Percentiles rank a stretch among this genome's conserved stretches.
Evolutionary conservation across 2,797 vertebrate genomes (phyloP).

Genomic region (Champsocephalus gunnari): DNA sequence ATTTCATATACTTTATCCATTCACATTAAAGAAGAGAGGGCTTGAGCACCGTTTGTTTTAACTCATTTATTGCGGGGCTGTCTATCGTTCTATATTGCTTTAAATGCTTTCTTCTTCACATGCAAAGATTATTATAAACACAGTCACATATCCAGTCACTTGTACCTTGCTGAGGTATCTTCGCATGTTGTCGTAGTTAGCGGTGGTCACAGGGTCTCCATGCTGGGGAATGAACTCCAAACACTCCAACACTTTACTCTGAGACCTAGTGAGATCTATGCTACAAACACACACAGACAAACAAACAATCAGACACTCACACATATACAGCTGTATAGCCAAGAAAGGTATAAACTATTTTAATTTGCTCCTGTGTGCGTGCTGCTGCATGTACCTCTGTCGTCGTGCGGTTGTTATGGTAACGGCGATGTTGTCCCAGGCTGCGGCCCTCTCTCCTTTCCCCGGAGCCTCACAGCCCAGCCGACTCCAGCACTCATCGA

Average conservation of each 20-base stretch:
- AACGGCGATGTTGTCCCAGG: constrained; percentile 97
- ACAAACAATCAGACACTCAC: constrained; percentile 14
- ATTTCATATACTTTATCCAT: no score
- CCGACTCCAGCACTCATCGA: constrained; percentile 93
- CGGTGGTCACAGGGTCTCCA: constrained; percentile 88
- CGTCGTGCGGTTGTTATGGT: constrained; percentile 89
- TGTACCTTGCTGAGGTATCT: constrained; percentile 94
- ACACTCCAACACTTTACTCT: constrained; percentile 93
- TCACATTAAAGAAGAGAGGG: no score
- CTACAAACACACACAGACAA: constrained; percentile 75
- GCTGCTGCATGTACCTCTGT: constrained; percentile 84
- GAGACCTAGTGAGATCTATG: constrained; percentile 89
- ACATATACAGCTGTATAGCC: neutral
- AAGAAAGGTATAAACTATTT: neutral
- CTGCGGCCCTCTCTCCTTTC: constrained; percentile 87
- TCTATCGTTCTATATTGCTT: neutral
- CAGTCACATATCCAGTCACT: neutral
- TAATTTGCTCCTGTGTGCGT: neutral
- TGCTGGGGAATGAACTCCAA: constrained; percentile 96
- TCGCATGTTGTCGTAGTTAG: constrained; percentile 91
- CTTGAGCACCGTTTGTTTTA: neutral
- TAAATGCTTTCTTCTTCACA: neutral
- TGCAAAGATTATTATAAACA: neutral
- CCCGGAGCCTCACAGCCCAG: constrained; percentile 90
- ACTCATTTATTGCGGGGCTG: neutral